A percentile compares a stretch with the other conserved stretches of the same genome.
Evolutionary conservation across 2,888 invertebrate species (phyloP).

Genomic region (Phorcus lineatus): DNA sequence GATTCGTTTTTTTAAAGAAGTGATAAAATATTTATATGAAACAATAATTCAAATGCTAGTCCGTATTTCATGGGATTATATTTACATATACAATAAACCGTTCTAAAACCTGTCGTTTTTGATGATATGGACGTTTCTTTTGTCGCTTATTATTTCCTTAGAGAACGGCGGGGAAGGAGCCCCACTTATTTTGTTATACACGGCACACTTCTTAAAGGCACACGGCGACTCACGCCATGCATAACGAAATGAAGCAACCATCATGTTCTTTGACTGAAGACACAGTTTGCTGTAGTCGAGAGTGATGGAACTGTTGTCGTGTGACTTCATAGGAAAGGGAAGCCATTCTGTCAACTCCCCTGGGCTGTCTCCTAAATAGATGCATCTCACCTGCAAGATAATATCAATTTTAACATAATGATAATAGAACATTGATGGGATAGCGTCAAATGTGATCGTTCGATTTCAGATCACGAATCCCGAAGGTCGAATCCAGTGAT

Average conservation of each 20-base stretch:
- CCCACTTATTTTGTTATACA: conserved; percentile 48
- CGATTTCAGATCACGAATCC: too few species aligned
- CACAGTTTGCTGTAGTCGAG: background rate
- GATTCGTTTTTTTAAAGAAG: too few species aligned
- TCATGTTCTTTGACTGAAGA: background rate
- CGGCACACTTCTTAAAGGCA: conserved; percentile 54
- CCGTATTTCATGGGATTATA: too few species aligned
- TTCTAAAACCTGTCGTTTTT: background rate
- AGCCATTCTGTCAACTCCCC: background rate
- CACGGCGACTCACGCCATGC: conserved; percentile 63
- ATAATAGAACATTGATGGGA: too few species aligned
- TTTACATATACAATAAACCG: too few species aligned
- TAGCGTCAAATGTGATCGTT: too few species aligned
- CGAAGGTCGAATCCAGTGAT: too few species aligned
- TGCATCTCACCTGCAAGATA: too few species aligned
- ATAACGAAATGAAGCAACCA: conserved; percentile 47
- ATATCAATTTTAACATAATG: too few species aligned
- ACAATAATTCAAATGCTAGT: too few species aligned
- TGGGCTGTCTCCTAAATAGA: too few species aligned
- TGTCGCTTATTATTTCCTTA: background rate
- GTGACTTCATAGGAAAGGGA: background rate
- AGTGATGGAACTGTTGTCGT: conserved; percentile 15
- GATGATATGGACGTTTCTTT: background rate
- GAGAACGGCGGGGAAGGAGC: conserved; percentile 56
- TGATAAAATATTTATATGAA: too few species aligned